phyloP scores from a whole-genome alignment of 2,888 invertebrate species.

The Tetragnatha montana region DNA sequence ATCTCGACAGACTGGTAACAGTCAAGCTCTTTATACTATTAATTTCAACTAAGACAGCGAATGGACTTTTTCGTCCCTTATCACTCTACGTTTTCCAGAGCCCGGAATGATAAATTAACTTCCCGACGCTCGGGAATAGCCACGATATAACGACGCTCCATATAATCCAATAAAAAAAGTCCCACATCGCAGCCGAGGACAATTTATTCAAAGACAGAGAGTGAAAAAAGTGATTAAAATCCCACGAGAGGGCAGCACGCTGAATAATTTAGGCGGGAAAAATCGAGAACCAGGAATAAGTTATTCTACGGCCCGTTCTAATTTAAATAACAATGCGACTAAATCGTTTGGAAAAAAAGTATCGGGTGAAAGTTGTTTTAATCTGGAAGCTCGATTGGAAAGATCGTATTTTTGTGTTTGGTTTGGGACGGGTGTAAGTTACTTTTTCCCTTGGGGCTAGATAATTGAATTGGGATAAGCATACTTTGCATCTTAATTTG shows the following conservation, averaged over 20 bases:
- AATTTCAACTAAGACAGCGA: neutral
- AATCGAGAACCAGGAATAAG: neutral
- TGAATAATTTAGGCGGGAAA: conserved; percentile 37
- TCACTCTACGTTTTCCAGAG: neutral
- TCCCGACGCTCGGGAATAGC: neutral
- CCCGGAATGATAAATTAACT: neutral
- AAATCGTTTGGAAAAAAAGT: conserved; percentile 34
- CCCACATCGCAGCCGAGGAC: neutral
- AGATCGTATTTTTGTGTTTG: no score
- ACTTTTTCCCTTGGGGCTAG: no score
- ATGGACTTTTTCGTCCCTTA: neutral
- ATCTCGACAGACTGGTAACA: neutral
- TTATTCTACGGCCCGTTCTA: conserved; percentile 33
- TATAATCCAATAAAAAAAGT: neutral
- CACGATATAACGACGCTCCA: neutral
- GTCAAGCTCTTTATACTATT: neutral
- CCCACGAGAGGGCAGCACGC: conserved; percentile 9
- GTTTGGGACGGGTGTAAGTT: no score
- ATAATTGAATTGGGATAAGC: no score
- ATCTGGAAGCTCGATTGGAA: neutral
- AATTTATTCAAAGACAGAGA: conserved; percentile 39
- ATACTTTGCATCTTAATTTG: no score
- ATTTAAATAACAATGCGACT: conserved; percentile 55
- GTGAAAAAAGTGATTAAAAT: conserved; percentile 11
- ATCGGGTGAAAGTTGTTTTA: conserved; percentile 26